phyloP scores from a whole-genome alignment of 2,888 invertebrate species.

The Sminthurinus aureus region DNA sequence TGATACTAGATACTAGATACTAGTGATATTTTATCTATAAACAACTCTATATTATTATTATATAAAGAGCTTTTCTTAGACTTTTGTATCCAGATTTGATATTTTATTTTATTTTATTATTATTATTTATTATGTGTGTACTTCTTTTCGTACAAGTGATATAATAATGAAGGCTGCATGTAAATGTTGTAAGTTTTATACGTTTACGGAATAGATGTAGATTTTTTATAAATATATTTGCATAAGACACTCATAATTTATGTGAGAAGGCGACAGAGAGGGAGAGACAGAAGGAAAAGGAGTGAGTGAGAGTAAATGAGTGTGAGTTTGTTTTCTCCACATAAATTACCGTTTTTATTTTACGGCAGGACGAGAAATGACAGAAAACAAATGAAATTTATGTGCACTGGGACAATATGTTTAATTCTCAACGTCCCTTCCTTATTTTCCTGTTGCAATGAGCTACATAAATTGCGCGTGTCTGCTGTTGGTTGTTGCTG shows the following conservation, averaged over 20 bases:
- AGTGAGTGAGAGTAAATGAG: background rate
- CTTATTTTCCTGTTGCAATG: conserved; percentile 10
- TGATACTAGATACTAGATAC: no score
- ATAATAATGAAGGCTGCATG: no score
- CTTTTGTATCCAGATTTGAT: no score
- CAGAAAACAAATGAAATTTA: conserved; percentile 31
- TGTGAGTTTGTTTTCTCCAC: conserved; percentile 5
- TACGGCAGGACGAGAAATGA: conserved; percentile 17
- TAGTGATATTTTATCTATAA: no score
- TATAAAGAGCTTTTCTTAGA: no score
- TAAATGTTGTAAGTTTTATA: no score
- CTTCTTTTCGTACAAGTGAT: no score
- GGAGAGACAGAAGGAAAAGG: no score
- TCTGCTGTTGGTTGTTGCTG: background rate
- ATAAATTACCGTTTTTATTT: conserved; percentile 23
- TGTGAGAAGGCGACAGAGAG: background rate
- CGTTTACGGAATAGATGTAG: no score
- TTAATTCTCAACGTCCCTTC: background rate
- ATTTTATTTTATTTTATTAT: no score
- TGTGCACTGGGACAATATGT: conserved; percentile 6
- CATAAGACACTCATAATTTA: background rate
- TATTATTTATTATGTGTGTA: no score
- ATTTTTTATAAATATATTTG: background rate
- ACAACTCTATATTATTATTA: no score
- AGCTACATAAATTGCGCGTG: conserved; percentile 15